These are phyloP conservation scores for Bactericera cockerelli DNA, from an alignment of 1,140 invertebrate species.

Conservation along the genomic window DNA sequence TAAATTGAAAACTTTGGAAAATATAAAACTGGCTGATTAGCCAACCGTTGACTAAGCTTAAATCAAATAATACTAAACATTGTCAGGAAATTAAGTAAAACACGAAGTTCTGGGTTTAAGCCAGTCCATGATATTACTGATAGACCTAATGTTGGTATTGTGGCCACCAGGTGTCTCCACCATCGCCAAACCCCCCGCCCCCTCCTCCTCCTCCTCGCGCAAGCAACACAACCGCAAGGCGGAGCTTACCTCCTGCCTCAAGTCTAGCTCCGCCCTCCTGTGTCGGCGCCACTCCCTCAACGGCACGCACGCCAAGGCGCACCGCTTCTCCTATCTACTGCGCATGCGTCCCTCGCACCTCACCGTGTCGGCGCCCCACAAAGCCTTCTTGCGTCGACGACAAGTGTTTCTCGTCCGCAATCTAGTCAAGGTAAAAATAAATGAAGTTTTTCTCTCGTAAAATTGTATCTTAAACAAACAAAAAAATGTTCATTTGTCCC, in stretches of 20 bases:
- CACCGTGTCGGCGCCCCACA: constrained; percentile 57
- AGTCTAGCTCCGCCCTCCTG: neutral
- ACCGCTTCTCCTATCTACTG: neutral
- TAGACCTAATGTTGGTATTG: too few species aligned
- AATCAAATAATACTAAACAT: too few species aligned
- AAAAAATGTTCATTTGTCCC: too few species aligned
- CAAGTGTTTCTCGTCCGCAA: constrained; percentile 79
- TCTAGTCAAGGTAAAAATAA: constrained; percentile 70
- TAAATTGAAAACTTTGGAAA: too few species aligned
- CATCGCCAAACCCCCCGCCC: neutral
- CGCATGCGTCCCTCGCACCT: neutral
- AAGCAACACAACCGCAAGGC: neutral
- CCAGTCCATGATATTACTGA: too few species aligned
- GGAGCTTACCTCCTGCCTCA: neutral
- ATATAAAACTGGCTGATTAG: too few species aligned
- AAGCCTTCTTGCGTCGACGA: constrained; percentile 55
- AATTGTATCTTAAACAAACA: too few species aligned
- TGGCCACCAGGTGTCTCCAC: neutral
- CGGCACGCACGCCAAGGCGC: constrained; percentile 38
- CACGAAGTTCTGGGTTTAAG: too few species aligned
- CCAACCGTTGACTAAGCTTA: too few species aligned
- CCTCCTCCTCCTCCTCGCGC: neutral
- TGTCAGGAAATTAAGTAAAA: too few species aligned
- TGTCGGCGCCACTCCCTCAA: constrained; percentile 14
- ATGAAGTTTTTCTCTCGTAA: too few species aligned